Base-by-base conservation (phyloP, 2,888 invertebrate genomes). In the Archips crataeganus region DNA sequence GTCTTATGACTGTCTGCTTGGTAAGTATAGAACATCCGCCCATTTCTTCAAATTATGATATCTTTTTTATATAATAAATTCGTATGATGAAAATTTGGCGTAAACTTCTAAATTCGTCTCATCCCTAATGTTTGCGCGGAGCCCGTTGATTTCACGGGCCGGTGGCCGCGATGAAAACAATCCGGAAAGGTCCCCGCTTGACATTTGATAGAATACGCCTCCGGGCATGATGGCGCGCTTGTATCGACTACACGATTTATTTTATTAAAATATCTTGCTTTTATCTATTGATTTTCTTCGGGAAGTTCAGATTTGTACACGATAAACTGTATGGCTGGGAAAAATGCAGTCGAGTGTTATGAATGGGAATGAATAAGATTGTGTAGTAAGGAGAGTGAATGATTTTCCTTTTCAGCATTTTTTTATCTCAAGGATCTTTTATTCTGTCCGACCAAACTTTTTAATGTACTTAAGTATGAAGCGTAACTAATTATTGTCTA, bases 201-300 rank as follows among this genome's bases (percentile, higher is more conserved):
- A 90, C 91, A 91, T 92, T 92, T 92, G 92, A 92, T 92, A 88
- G 90, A 90, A 91, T 87, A 87, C 83, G 85, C 85, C 81, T 84
- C 82, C 85, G 85, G 89, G 87, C 91, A 89, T 91, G 90, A 89
- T 90, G 81, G 81, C 83, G 64, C 69, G 64, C 69, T 67, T 70
- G 74, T 74, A 69, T 74, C 39, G 61, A 65, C 63, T 63, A 73
- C 63, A 49, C 59, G 68, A 69, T 73, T 73, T 73, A 73, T 73
- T 73, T 73, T 73, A 73, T 73, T 73, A 73, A 73, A 73, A 73
- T 73, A 73, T 68, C 73, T 63, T 71, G 49, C 64, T 63, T 69
- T 68, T 69, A 72, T 69, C 49, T 73, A 73, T 73, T 69, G 73
- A 64, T 64, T 71, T 71, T 67, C 45, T 62, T 64, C 47, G 49